Conservation (phyloP, 2,888 invertebrate species). For the Drosophila peninsularis region DNA sequence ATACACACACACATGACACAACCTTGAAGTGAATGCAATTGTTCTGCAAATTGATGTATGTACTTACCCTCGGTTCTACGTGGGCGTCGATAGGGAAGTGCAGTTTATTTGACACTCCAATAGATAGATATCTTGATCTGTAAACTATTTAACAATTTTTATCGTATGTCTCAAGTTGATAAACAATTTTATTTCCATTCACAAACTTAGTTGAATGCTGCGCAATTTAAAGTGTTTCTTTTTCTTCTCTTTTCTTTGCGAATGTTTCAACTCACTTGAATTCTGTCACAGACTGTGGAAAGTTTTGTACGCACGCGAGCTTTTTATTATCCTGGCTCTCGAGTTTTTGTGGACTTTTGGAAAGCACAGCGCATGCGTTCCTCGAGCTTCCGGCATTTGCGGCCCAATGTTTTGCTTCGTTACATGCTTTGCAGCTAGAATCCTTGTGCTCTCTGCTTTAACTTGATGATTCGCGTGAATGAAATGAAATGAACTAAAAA, state of each 20-base stretch:
- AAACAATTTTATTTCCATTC: slow-evolving; percentile 9
- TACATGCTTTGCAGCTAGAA: slow-evolving; percentile 34
- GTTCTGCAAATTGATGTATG: slow-evolving; percentile 31
- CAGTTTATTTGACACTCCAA: neutral
- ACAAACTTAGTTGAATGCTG: slow-evolving; percentile 19
- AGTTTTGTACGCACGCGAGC: slow-evolving; percentile 53
- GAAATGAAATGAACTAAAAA: slow-evolving; percentile 1
- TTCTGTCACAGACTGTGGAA: slow-evolving; percentile 65
- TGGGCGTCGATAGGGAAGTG: slow-evolving; percentile 8
- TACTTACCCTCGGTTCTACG: slow-evolving; percentile 35
- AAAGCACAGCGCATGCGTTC: slow-evolving; percentile 56
- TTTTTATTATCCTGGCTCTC: slow-evolving; percentile 66
- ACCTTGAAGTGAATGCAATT: slow-evolving; percentile 61
- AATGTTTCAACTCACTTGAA: slow-evolving; percentile 37
- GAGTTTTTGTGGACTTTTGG: slow-evolving; percentile 33
- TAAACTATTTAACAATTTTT: neutral
- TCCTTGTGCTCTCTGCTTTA: slow-evolving; percentile 52
- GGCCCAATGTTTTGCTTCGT: slow-evolving; percentile 59
- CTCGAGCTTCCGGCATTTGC: slow-evolving; percentile 64
- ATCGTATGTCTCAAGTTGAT: neutral
- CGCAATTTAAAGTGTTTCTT: slow-evolving; percentile 18
- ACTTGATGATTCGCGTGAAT: slow-evolving; percentile 58
- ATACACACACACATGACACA: slow-evolving; percentile 61
- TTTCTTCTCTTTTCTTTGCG: slow-evolving; percentile 7
- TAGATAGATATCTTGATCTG: neutral